Conservation (phyloP, 2,888 invertebrate species). For the Agonopterix alstromeriana region DNA sequence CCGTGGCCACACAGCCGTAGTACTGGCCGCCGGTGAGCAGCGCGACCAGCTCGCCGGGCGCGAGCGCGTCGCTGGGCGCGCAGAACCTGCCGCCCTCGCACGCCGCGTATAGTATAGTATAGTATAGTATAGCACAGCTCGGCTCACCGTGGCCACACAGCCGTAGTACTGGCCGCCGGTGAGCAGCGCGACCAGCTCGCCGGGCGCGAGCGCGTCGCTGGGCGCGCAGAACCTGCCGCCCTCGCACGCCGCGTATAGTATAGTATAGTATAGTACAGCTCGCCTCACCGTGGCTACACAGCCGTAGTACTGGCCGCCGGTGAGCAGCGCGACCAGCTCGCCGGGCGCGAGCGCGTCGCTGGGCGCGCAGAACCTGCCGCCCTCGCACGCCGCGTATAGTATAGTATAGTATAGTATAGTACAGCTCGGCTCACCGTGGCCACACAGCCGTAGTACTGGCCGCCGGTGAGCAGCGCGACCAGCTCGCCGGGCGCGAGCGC, state of each 20-base stretch:
- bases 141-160: slow-evolving; percentile 82
- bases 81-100: slow-evolving; percentile 28
- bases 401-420: too few species aligned
- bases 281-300: too few species aligned
- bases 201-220: slow-evolving; percentile 79
- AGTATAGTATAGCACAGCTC: slow-evolving; percentile 60
- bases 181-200: slow-evolving; percentile 82
- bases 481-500: slow-evolving; percentile 81
- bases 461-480: slow-evolving; percentile 85
- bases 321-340: too few species aligned
- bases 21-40: slow-evolving; percentile 78
- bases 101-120: slow-evolving; percentile 75
- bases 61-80: slow-evolving; percentile 76
- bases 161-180: slow-evolving; percentile 89
- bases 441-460: slow-evolving; percentile 20
- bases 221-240: slow-evolving; percentile 37
- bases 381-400: too few species aligned
- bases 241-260: slow-evolving; percentile 26
- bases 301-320: too few species aligned
- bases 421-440: too few species aligned
- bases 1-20: too few species aligned
- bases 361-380: too few species aligned
- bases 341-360: too few species aligned
- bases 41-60: slow-evolving; percentile 82
- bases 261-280: too few species aligned